Conservation (phyloP, 2,113 vertebrate species). For the Pseudois nayaur region DNA sequence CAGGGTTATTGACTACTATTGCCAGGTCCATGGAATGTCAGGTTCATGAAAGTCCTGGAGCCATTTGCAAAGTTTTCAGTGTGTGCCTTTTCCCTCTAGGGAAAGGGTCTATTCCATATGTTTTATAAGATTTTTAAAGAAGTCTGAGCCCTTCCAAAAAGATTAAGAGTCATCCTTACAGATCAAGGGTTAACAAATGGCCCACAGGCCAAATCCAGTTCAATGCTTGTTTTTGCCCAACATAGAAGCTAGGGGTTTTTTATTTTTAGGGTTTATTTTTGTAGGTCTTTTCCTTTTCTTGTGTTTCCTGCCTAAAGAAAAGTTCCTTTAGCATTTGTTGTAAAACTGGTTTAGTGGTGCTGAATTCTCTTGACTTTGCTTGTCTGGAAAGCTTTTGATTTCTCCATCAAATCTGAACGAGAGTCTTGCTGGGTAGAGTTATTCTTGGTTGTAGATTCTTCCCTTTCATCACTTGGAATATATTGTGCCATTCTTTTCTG, state of each 20-base stretch:
- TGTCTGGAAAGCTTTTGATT: background rate
- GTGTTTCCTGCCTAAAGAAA: background rate
- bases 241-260: background rate
- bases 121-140: background rate
- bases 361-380: background rate
- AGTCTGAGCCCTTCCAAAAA: slow-evolving; percentile 14
- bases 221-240: background rate
- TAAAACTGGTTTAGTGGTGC: background rate
- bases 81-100: background rate
- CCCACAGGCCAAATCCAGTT: background rate
- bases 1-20: background rate
- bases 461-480: background rate
- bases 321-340: background rate
- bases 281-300: background rate
- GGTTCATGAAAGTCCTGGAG: background rate
- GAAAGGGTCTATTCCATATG: background rate
- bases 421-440: background rate
- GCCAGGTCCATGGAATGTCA: no score
- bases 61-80: background rate
- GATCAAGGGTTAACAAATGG: background rate
- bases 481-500: background rate
- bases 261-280: background rate
- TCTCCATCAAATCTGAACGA: background rate
- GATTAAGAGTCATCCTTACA: background rate
- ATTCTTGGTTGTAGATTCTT: background rate